These are phyloP conservation scores for Solea senegalensis DNA, from an alignment of 2,113 vertebrate genomes.

Conservation along the genomic window DNA sequence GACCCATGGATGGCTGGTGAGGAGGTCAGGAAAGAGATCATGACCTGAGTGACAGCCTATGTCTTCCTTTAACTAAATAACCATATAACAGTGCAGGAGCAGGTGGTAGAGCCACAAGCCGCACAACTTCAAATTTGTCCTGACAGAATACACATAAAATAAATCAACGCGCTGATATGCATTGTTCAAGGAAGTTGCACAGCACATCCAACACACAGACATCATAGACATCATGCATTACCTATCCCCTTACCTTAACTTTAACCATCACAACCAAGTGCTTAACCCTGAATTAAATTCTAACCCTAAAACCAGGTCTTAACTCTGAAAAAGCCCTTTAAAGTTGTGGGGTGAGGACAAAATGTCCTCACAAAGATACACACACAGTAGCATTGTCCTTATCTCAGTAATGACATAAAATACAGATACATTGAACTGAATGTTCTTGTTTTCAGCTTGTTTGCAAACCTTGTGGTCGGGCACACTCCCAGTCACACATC, in stretches of 20 bases:
- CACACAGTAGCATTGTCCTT: not conserved
- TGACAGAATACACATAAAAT: not conserved
- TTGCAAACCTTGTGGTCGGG: not conserved
- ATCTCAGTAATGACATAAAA: not conserved
- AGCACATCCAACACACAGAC: not conserved
- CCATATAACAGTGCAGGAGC: slow-evolving; percentile 34
- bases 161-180: not conserved
- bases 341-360: no score
- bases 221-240: not conserved
- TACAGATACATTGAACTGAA: not conserved
- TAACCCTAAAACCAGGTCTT: no score
- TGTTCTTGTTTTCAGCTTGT: not conserved
- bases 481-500: slow-evolving; percentile 7
- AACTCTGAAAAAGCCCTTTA: no score
- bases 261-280: no score
- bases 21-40: slow-evolving; percentile 51
- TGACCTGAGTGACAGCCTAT: slow-evolving; percentile 44
- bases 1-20: slow-evolving; percentile 56
- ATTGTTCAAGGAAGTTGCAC: not conserved
- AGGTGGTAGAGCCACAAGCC: slow-evolving; percentile 33
- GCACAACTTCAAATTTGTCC: slow-evolving; percentile 11
- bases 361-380: no score
- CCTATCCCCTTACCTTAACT: no score
- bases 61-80: slow-evolving; percentile 43
- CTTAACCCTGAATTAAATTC: no score